Percentiles rank a stretch among this genome's conserved stretches.
Evolutionary conservation across 2,113 vertebrate species (phyloP).

Genomic region (Amia ocellicauda): DNA sequence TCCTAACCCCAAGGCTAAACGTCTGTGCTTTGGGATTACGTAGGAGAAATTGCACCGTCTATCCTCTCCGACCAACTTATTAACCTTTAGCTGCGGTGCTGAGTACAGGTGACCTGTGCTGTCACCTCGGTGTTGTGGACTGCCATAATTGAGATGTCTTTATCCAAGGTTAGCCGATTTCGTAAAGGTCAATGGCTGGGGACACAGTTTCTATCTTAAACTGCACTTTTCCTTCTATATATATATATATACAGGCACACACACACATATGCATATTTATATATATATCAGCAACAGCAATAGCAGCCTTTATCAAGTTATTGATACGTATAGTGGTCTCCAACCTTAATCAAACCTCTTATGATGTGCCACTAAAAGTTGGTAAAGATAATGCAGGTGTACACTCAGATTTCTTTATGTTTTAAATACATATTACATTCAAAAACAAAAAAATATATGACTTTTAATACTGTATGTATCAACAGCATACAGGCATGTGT

Average conservation of each 20-base stretch:
- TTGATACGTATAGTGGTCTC: too few relatives aligned
- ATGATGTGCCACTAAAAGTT: too few relatives aligned
- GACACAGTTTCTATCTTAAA: slow-evolving; percentile 30
- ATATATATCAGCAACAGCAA: too few relatives aligned
- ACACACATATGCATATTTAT: slow-evolving; percentile 4
- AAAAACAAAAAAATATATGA: too few relatives aligned
- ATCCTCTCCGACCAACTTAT: slow-evolving; percentile 47
- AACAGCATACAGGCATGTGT: too few relatives aligned
- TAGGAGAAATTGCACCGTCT: slow-evolving; percentile 43
- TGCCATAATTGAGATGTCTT: slow-evolving; percentile 61
- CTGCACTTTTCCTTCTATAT: slow-evolving; percentile 22
- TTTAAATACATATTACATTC: too few relatives aligned
- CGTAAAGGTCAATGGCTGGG: slow-evolving; percentile 52
- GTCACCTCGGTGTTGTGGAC: slow-evolving; percentile 38
- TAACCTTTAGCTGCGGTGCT: slow-evolving; percentile 43
- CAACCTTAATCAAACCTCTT: too few relatives aligned
- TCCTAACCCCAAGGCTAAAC: slow-evolving; percentile 29
- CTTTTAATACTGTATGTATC: too few relatives aligned
- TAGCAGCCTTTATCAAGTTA: too few relatives aligned
- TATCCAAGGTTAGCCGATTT: slow-evolving; percentile 43
- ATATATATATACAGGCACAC: not conserved
- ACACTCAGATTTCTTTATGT: too few relatives aligned
- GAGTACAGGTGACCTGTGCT: slow-evolving; percentile 38
- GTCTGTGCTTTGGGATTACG: slow-evolving; percentile 27
- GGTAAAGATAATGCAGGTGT: too few relatives aligned